Evolutionary conservation across 2,888 invertebrate species (phyloP).

Genomic region (Thymelicus sylvestris): DNA sequence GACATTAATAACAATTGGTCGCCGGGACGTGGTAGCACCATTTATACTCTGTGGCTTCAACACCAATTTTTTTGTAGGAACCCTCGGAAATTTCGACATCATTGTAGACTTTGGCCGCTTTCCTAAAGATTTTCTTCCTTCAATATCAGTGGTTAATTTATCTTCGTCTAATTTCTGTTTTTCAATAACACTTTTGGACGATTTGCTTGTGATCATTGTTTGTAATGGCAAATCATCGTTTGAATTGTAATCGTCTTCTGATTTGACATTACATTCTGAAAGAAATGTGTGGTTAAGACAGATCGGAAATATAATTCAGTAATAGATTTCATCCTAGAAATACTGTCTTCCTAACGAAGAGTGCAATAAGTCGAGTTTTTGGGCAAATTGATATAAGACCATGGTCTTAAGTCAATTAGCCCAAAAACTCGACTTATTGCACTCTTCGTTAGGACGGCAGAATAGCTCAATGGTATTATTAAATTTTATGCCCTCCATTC

Average conservation of each 20-base stretch:
- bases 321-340: no score
- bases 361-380: no score
- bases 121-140: not conserved
- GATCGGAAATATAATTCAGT: not conserved
- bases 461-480: no score
- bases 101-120: not conserved
- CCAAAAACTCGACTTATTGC: no score
- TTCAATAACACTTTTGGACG: not conserved
- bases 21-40: not conserved
- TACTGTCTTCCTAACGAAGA: no score
- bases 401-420: no score
- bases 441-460: no score
- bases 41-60: not conserved
- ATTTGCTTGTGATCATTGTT: constrained; percentile 27
- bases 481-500: no score
- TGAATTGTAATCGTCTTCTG: constrained; percentile 51
- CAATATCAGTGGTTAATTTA: not conserved
- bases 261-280: constrained; percentile 50
- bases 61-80: not conserved
- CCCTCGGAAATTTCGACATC: not conserved
- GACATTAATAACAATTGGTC: constrained; percentile 14
- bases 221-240: constrained; percentile 59
- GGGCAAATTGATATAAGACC: no score
- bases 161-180: not conserved
- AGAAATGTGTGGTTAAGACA: constrained; percentile 8